Evolutionary conservation across 2,113 vertebrate genomes (phyloP).

Genomic region (Gasterosteus aculeatus): DNA sequence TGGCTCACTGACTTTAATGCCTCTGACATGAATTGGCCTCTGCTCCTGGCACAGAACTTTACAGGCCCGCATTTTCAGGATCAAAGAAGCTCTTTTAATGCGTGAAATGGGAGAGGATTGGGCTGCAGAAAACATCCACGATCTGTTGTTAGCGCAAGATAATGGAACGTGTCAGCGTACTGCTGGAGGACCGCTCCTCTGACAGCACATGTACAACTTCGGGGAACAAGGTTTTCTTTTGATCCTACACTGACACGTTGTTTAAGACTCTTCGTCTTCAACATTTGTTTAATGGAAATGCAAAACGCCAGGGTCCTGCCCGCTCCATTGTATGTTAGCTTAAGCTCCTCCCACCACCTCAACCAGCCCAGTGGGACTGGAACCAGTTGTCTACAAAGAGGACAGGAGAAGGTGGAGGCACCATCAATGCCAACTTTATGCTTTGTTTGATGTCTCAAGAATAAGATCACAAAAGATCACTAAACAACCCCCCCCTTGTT

Average conservation of each 20-base stretch:
- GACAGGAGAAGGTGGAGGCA: not conserved
- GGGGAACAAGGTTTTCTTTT: not conserved
- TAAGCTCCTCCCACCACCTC: too few species aligned
- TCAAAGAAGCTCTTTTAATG: slow-evolving; percentile 50
- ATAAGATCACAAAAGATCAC: not conserved
- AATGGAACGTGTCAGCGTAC: not conserved
- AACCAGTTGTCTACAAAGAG: not conserved
- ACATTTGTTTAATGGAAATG: slow-evolving; percentile 1
- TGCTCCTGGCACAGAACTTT: slow-evolving; percentile 26
- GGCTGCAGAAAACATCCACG: not conserved
- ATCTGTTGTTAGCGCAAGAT: slow-evolving; percentile 22
- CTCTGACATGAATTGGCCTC: slow-evolving; percentile 52
- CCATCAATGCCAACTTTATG: not conserved
- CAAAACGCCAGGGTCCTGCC: not conserved
- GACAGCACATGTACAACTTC: not conserved
- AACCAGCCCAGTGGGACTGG: not conserved
- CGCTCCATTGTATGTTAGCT: not conserved
- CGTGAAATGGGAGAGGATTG: slow-evolving; percentile 26
- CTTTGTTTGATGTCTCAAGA: not conserved
- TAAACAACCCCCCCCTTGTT: not conserved
- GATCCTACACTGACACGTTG: not conserved
- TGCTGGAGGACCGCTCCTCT: slow-evolving; percentile 1
- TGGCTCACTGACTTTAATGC: slow-evolving; percentile 59
- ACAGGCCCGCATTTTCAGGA: slow-evolving; percentile 43
- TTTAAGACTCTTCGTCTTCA: not conserved